Percentiles rank a stretch among this genome's conserved stretches.
phyloP scores from a whole-genome alignment of 2,113 vertebrate genomes.

The Agapornis roseicollis region DNA sequence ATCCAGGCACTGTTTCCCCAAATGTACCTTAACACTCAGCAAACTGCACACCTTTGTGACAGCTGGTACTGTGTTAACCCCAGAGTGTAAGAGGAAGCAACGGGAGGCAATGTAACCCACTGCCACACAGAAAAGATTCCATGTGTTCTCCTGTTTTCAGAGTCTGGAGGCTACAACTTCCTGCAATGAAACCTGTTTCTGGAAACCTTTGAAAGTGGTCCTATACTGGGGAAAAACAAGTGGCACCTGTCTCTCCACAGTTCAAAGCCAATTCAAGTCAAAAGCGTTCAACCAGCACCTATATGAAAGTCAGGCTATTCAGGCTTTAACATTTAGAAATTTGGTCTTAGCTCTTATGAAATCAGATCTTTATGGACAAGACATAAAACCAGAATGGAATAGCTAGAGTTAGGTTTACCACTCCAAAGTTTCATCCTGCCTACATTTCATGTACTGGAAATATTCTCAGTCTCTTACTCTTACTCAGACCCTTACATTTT shows the following conservation, averaged over 20 bases:
- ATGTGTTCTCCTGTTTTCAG: background rate
- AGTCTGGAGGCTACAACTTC: background rate
- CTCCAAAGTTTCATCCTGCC: background rate
- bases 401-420: background rate
- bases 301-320: background rate
- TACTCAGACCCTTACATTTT: background rate
- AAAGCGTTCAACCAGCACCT: background rate
- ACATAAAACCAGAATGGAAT: background rate
- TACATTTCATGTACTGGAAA: background rate
- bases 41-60: accelerated
- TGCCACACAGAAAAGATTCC: background rate
- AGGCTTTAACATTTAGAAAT: background rate
- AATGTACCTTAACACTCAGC: background rate
- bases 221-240: background rate
- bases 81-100: background rate
- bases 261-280: background rate
- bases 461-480: background rate
- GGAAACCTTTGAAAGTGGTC: background rate
- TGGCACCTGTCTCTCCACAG: background rate
- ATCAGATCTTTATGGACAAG: accelerated
- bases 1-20: background rate
- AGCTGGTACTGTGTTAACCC: background rate
- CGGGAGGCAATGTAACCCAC: background rate
- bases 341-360: background rate
- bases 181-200: background rate